Evolutionary conservation across 1,140 invertebrate genomes (phyloP), one percentile per base, ranked within the genome.

Genomic region (Cylas formicarius): DNA sequence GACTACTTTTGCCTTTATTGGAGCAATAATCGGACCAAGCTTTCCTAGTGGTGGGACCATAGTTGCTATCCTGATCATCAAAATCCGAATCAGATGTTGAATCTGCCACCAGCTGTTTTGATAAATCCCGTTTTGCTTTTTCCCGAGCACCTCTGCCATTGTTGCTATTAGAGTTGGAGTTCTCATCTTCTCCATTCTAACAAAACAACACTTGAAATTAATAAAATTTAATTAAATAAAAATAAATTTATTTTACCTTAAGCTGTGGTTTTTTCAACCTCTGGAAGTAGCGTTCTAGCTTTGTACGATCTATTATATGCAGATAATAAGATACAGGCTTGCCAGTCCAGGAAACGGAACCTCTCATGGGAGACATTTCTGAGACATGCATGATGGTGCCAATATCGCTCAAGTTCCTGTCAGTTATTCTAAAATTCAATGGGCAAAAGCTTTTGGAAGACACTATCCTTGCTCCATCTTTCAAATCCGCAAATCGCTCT

Each of bases 361-460:
- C 93, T 61, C 84, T 83, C 35, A 96, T 67, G 5, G 94, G 92
- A 45, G 90, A 85, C 80, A 97, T 86, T 70, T 96, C 91, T 31
- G 86, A 88, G 6, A 98, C 92, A 63, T 96, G 90, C 90, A 98
- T 96, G 60, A 98, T 98, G 26, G 93, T 95, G 40, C 93, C 94
- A 64, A 97, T 97, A 74, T 98, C 94, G 78, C 77, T 72, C 52
- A 79, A 67, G 56, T 80, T 81, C 60, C 90, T 71, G 71, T 97
- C 93, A 8, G 93, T 96, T 60, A 97, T 97, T 54, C 94, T 77
- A 75, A 97, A 97, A 71, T 97, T 97, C 17, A 96, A 72, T 3
- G 93, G 92, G 72, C 94, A 97, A 71, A 97, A 98, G 48, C 91
- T 91, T 69, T 96, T 97, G 9, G 94, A 97, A n/a, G 95, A 98